phyloP scores from a whole-genome alignment of 2,113 vertebrate species.

The Tringa solitaria region DNA sequence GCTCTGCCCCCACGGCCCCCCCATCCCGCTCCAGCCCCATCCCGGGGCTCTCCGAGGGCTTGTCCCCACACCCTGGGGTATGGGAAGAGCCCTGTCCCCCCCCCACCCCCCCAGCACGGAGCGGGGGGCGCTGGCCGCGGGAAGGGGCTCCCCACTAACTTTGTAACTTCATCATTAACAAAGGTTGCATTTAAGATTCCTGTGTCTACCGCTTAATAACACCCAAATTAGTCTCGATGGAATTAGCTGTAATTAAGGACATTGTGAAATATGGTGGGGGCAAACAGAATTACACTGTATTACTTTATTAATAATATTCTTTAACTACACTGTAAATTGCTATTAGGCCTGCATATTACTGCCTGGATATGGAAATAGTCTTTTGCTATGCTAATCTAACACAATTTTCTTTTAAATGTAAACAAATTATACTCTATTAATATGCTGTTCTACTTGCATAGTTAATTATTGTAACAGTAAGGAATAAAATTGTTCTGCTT shows the following conservation, averaged over 20 bases:
- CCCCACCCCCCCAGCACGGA: neutral
- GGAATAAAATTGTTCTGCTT: conserved; percentile 82
- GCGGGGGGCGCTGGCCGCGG: too few relatives aligned
- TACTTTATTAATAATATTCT: conserved; percentile 85
- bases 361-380: conserved; percentile 79
- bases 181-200: conserved; percentile 74
- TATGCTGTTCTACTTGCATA: conserved; percentile 80
- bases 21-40: neutral
- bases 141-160: conserved; percentile 44
- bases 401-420: conserved; percentile 84
- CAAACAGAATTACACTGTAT: conserved; percentile 76
- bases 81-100: neutral
- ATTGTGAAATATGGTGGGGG: conserved; percentile 75
- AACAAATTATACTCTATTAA: conserved; percentile 85
- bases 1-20: neutral
- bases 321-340: conserved; percentile 80
- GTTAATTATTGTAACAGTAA: conserved; percentile 82
- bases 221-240: conserved; percentile 74
- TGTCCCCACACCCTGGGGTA: neutral
- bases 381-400: conserved; percentile 83
- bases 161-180: conserved; percentile 55
- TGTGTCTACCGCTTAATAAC: conserved; percentile 74
- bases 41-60: neutral
- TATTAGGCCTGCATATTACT: conserved; percentile 78
- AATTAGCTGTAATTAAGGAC: conserved; percentile 82